Evolutionary conservation across 2,113 vertebrate species (phyloP).

Genomic region (Alces alces): DNA sequence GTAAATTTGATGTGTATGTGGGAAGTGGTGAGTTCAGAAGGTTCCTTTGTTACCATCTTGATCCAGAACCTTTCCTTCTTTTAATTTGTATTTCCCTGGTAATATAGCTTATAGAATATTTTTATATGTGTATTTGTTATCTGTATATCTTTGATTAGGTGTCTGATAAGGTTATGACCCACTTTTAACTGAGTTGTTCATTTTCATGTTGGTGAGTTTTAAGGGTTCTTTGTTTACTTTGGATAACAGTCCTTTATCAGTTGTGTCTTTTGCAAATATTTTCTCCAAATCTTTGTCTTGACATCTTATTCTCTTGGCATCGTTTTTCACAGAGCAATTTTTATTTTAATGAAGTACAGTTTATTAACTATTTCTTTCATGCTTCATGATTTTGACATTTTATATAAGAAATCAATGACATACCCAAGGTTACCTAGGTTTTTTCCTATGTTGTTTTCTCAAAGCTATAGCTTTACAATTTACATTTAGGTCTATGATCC

Average conservation of each 20-base stretch:
- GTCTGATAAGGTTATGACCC: background rate
- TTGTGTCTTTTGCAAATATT: background rate
- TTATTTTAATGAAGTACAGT: background rate
- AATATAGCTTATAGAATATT: background rate
- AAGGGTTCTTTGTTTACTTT: background rate
- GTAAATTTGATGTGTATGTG: background rate
- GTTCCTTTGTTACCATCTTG: background rate
- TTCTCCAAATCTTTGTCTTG: background rate
- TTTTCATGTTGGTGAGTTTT: background rate
- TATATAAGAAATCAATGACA: background rate
- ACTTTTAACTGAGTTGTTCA: background rate
- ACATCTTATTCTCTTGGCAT: background rate
- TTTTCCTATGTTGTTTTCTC: background rate
- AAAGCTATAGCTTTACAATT: background rate
- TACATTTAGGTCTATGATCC: background rate
- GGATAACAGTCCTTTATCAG: background rate
- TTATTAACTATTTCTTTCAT: background rate
- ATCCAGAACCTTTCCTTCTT: background rate
- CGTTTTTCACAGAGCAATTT: background rate
- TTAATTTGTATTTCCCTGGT: background rate
- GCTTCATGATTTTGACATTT: background rate
- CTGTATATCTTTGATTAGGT: background rate
- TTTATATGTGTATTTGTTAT: background rate
- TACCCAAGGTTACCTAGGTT: background rate
- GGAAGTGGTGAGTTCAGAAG: background rate